These are phyloP conservation scores for Rhombomys opimus DNA, from an alignment of 2,113 vertebrate species.

Conservation along the genomic window DNA sequence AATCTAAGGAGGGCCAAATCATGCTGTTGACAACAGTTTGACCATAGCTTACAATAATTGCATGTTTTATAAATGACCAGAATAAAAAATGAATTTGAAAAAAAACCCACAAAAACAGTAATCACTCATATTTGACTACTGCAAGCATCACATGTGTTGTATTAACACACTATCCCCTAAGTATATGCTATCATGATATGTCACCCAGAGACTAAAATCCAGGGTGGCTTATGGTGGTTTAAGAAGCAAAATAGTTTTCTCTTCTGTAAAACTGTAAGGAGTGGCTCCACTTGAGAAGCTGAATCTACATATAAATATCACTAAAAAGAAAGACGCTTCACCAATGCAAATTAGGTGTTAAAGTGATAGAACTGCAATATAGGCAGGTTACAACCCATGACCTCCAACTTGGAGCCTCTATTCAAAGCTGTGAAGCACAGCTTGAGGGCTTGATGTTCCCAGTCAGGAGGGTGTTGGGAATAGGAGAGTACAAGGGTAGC, in stretches of 20 bases:
- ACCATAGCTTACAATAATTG: neutral
- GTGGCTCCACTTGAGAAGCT: neutral
- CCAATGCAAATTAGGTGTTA: conserved; percentile 8
- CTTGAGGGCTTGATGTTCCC: neutral
- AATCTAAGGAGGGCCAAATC: neutral
- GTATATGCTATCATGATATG: neutral
- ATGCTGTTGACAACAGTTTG: neutral
- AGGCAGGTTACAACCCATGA: neutral
- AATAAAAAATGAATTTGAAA: neutral
- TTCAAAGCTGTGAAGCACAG: neutral
- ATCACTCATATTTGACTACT: neutral
- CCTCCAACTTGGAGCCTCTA: neutral
- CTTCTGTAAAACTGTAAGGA: neutral
- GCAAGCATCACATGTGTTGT: neutral
- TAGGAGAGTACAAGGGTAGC: neutral
- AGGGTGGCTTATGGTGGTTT: neutral
- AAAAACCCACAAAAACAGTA: neutral
- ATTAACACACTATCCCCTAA: neutral
- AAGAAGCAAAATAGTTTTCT: neutral
- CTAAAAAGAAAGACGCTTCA: neutral
- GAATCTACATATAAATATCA: neutral
- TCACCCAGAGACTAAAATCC: neutral
- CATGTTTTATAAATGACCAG: neutral
- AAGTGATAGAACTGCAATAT: neutral
- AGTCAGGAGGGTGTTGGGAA: neutral